These are phyloP conservation scores for Ophthalmolycus amberensis DNA, from an alignment of 2,113 vertebrate genomes.

Conservation along the genomic window DNA sequence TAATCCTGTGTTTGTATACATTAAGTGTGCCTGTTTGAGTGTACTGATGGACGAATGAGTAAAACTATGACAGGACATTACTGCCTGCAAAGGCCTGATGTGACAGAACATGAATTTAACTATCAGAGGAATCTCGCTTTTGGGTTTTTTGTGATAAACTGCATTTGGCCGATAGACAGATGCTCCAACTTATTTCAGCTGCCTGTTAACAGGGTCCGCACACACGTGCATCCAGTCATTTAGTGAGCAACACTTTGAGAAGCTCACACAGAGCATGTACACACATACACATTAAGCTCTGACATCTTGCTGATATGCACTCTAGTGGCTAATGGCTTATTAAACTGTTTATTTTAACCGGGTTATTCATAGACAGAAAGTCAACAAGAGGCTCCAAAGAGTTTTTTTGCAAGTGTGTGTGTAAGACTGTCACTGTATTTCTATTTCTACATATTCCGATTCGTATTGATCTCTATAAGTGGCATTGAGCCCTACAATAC, in stretches of 20 bases:
- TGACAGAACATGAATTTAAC: slow-evolving; percentile 1
- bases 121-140: slow-evolving; percentile 33
- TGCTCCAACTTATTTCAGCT: slow-evolving; percentile 42
- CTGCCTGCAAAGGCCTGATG: slow-evolving; percentile 22
- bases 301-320: slow-evolving; percentile 10
- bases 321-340: slow-evolving; percentile 37
- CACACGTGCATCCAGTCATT: not conserved
- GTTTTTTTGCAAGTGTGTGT: not conserved
- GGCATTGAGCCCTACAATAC: slow-evolving; percentile 12
- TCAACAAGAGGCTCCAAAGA: slow-evolving; percentile 1
- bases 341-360: slow-evolving; percentile 31
- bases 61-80: not conserved
- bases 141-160: slow-evolving; percentile 57
- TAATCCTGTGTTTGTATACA: not conserved
- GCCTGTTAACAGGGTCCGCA: slow-evolving; percentile 38
- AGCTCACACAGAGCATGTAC: not conserved
- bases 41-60: not conserved
- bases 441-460: slow-evolving; percentile 6
- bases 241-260: not conserved
- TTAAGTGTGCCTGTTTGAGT: not conserved
- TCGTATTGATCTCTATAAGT: slow-evolving; percentile 27
- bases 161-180: slow-evolving; percentile 57
- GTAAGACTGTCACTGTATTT: not conserved
- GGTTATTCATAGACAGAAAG: slow-evolving; percentile 38
- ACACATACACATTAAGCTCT: slow-evolving; percentile 14